A percentile compares a stretch with the other conserved stretches of the same genome.
Evolutionary conservation across 2,797 vertebrate genomes (phyloP).

Genomic region (Gambelia wislizenii): DNA sequence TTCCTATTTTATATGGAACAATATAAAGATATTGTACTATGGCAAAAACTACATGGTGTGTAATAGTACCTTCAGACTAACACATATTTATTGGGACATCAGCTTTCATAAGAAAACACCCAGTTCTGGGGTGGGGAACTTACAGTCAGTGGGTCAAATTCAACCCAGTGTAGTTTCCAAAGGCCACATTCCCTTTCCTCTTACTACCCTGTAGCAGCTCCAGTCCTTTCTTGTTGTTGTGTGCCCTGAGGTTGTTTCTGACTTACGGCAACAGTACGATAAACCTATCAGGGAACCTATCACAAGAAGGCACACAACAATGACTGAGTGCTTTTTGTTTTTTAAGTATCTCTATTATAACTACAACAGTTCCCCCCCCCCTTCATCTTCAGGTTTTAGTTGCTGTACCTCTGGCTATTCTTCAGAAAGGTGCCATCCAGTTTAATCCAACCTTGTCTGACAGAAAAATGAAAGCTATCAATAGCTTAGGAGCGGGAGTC

Average conservation of each 20-base stretch:
- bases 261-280: too few species aligned
- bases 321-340: neutral
- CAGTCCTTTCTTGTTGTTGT: neutral
- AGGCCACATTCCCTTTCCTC: neutral
- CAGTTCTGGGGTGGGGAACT: neutral
- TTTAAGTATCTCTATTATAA: conserved; percentile 1
- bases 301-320: too few species aligned
- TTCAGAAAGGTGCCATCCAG: conserved; percentile 91
- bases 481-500: conserved; percentile 93
- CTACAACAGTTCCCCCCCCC: conserved; percentile 32
- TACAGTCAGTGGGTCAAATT: neutral
- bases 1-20: neutral
- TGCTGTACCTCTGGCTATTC: conserved; percentile 90
- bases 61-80: neutral
- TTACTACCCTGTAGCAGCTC: neutral
- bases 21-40: neutral
- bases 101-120: neutral
- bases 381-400: conserved; percentile 86
- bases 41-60: neutral
- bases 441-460: conserved; percentile 92
- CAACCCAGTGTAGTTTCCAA: neutral
- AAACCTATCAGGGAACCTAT: too few species aligned
- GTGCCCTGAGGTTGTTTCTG: too few species aligned
- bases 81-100: neutral
- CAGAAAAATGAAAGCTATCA: conserved; percentile 95